Base-by-base conservation (phyloP, 2,888 invertebrate species). In the Spilosoma lubricipeda region DNA sequence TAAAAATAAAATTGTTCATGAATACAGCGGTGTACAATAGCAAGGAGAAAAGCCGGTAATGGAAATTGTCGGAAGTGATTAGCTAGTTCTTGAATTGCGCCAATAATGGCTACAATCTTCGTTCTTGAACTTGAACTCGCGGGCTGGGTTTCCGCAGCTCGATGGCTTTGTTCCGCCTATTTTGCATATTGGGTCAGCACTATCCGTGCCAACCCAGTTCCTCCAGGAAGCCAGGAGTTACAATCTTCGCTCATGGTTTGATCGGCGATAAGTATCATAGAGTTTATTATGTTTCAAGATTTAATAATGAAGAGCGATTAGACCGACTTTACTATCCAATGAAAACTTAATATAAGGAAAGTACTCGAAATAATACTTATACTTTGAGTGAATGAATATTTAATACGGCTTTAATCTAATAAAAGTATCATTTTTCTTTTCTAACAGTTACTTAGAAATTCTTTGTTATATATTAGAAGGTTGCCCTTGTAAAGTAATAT, bases 71-170 rank as follows among this genome's bases (percentile, higher is more conserved):
- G 63, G 71, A 71, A 78, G 72, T 72, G 65, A 77, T 75, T 75
- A 77, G 65, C 73, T 76, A 75, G 59, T 76, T 64, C 48, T 78
- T 77, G 74, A 84, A 83, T 80, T 78, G 78, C 71, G 66, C 36
- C 72, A 77, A 59, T 83, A 84, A 83, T 79, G 67, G 80, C 78
- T 73, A 74, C 78, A 77, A 80, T 83, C 76, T 72, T 64, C 52
- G 75, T 70, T 75, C 64, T 73, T 80, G 67, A n/a, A n/a, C n/a
- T n/a, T n/a, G n/a, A n/a, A n/a, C n/a, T n/a, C n/a, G n/a, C n/a
- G n/a, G n/a, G n/a, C n/a, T n/a, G n/a, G n/a, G n/a, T n/a, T n/a
- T n/a, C n/a, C n/a, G n/a, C n/a, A n/a, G n/a, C n/a, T n/a, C n/a
- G n/a, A n/a, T n/a, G n/a, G n/a, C n/a, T n/a, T n/a, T n/a, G n/a